Conservation (phyloP, 2,797 vertebrate species). For the Tiaroga cobitis region DNA sequence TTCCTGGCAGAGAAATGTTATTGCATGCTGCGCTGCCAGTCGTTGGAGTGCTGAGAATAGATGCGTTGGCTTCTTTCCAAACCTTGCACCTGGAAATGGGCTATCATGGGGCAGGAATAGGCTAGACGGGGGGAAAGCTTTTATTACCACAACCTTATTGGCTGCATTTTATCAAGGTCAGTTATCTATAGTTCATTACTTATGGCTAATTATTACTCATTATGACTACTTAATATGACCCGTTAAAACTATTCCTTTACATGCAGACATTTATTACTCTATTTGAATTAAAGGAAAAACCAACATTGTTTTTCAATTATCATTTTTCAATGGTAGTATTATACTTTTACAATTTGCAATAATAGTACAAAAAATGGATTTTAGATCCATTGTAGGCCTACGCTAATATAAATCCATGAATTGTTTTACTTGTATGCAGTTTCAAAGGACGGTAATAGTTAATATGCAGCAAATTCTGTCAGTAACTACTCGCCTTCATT, state of each 20-base stretch:
- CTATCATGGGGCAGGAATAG: slow-evolving; percentile 51
- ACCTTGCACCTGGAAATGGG: slow-evolving; percentile 55
- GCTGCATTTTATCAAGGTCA: not conserved
- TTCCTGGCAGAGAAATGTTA: slow-evolving; percentile 56
- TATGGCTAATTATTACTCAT: not conserved
- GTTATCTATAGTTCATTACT: not conserved
- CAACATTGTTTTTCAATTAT: not conserved
- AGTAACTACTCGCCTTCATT: no score
- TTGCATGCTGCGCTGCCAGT: slow-evolving; percentile 35
- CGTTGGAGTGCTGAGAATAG: slow-evolving; percentile 36
- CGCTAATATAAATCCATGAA: not conserved
- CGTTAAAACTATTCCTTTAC: not conserved
- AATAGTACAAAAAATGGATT: not conserved
- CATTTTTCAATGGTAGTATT: not conserved
- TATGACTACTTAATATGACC: not conserved
- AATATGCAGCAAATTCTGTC: not conserved
- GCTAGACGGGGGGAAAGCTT: slow-evolving; percentile 58
- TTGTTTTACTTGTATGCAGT: not conserved
- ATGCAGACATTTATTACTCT: not conserved
- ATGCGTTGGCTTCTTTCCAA: slow-evolving; percentile 50
- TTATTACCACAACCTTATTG: slow-evolving; percentile 46
- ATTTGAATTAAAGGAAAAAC: not conserved
- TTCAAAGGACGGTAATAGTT: not conserved
- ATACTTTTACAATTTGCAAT: not conserved
- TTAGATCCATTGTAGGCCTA: not conserved